Base-by-base conservation (phyloP, 2,113 vertebrate genomes). In the Nesoenas mayeri region DNA sequence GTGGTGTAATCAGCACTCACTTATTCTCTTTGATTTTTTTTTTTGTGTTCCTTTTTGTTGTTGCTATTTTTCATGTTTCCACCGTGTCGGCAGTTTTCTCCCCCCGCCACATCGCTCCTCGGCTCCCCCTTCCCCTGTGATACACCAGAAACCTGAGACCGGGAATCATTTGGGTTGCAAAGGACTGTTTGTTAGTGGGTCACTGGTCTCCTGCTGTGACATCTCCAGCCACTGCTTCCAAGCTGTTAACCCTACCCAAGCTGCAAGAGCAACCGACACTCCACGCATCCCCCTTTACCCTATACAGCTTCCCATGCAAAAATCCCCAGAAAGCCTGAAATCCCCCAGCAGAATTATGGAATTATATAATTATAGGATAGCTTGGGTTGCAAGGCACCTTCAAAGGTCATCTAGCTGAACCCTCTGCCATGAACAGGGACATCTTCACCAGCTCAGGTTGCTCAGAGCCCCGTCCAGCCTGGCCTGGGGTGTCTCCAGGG, bases 1-100 rank as follows among this genome's bases (percentile, higher is more conserved):
- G 70, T 7, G 11, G 69, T 58, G 87, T 62, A 74, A 95, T 91
- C 94, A 94, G n/a, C 54, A 72, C 70, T 89, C 82, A 42, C 72
- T 78, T 82, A 97, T 97, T 96, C 96, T 66, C 91, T 96, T 96
- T 96, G 96, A 96, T 94, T 69, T 6, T 18, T 53, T 36, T 36
- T 24, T 40, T 40, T 42, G 54, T 12, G 1, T 29, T 86, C 50
- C 36, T 92, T 95, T 89, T 74, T 93, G 80, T 91, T 95, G 20
- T 77, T 66, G 71, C 34, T 91, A 24, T 85, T 95, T 97, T 96
- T 85, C 85, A 42, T 64, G 79, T 96, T 96, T 93, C 61, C 44
- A 66, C 28, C 1, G 1, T 80, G 95, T 95, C 3, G 13, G 94
- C 93, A 89, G n/a, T 94, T 96, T 85, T 58, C 15, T 67, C 15